Percentiles rank a stretch among this genome's conserved stretches.
phyloP scores from a whole-genome alignment of 2,888 invertebrate species.

The Dasysyrphus tricinctus region DNA sequence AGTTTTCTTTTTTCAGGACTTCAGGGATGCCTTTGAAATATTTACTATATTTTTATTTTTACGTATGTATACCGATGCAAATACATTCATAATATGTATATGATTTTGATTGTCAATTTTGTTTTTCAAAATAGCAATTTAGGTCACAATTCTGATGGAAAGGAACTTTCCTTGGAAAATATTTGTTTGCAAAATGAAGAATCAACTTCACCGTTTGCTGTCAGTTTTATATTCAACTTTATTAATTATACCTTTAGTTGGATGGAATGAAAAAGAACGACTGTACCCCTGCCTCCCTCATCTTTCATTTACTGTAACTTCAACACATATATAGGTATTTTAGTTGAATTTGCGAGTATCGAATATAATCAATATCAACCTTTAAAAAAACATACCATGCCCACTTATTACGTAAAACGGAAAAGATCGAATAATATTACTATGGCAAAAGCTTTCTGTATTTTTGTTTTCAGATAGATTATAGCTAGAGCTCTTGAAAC shows the following conservation, averaged over 20 bases:
- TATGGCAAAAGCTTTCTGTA: too few species aligned
- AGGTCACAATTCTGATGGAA: not conserved
- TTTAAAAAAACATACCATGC: too few species aligned
- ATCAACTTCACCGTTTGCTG: not conserved
- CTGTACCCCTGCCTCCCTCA: too few species aligned
- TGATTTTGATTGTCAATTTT: not conserved
- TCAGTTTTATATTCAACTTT: not conserved
- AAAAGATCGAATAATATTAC: too few species aligned
- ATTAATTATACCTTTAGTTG: not conserved
- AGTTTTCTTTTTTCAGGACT: not conserved
- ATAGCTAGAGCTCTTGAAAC: too few species aligned
- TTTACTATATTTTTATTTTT: not conserved
- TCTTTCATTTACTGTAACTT: too few species aligned
- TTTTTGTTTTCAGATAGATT: too few species aligned
- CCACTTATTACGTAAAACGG: too few species aligned
- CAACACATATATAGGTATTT: too few species aligned
- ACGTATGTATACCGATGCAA: not conserved
- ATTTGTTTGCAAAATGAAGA: not conserved
- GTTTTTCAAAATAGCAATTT: not conserved
- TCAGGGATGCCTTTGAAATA: not conserved
- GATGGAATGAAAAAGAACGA: too few species aligned
- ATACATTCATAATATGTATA: not conserved
- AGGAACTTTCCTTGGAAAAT: not conserved
- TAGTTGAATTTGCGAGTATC: too few species aligned
- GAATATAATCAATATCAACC: too few species aligned